Base-by-base conservation (phyloP, 1,140 invertebrate genomes). In the Dryas iulia region DNA sequence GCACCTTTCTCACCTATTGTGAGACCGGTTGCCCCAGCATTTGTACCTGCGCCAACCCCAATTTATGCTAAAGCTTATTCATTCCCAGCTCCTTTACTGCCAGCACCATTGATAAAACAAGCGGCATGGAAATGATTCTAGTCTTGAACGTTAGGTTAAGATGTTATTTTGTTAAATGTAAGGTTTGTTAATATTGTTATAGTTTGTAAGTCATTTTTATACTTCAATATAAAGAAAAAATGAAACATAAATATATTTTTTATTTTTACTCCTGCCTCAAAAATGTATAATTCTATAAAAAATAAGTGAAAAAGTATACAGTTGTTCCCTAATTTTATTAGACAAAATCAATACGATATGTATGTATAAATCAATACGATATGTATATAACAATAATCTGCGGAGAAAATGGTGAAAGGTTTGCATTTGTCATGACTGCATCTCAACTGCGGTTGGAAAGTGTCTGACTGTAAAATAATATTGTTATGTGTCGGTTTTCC, bases 71-170 rank as follows among this genome's bases (percentile, higher is more conserved):
- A 72, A 24, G 66, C 68, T 18, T 78, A 74, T 54, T 69, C 59
- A 2, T 71, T 74, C 7, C 77, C 80, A 3, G 73, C 78, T 1
- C 77, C 77, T n/a, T 59, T 80, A 3, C 28, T 76, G 52, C 79
- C 78, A 28, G 74, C 84, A 2, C 84, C 80, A 21, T 31, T 83
- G 24, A 30, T 83, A 12, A 89, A 84, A 77, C 77, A 89, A 64
- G 70, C 78, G 30, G 84, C 81, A 58, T 91, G 87, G 87, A 87
- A 90, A 80, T 87, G 71, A 86, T 61, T 69, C 59, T 56, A 63
- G 53, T 69, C 66, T 35, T 21, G 23, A 54, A 23, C 14, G 24
- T 58, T 69, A 69, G 66, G 10, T 10, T 63, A 62, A 58, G 33
- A n/a, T 39, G 59, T 62, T 69, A 54, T 61, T 47, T 35, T 24